Percentiles rank a stretch among this genome's conserved stretches.
These are phyloP conservation scores for Andrena chrysosceles DNA, from an alignment of 2,888 invertebrate genomes.

Conservation along the genomic window DNA sequence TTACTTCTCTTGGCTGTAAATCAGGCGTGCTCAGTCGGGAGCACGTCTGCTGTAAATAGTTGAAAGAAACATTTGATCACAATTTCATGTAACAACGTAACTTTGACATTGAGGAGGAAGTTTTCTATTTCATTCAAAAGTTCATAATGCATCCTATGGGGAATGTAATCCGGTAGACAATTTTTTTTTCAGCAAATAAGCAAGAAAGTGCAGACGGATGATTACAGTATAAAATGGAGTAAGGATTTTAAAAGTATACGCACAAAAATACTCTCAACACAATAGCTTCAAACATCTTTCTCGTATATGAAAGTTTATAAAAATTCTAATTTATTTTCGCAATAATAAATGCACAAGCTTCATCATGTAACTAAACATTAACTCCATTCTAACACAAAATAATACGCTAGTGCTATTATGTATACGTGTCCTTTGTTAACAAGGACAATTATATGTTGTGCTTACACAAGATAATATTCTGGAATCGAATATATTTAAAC, in stretches of 20 bases:
- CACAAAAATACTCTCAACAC: slow-evolving; percentile 49
- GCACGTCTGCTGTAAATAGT: slow-evolving; percentile 3
- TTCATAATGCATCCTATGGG: slow-evolving; percentile 32
- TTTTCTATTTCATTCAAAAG: slow-evolving; percentile 45
- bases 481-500: neutral
- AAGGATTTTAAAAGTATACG: slow-evolving; percentile 63
- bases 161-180: slow-evolving; percentile 64
- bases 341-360: slow-evolving; percentile 38
- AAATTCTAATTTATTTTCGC: slow-evolving; percentile 21
- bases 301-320: slow-evolving; percentile 9
- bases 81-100: slow-evolving; percentile 14
- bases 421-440: slow-evolving; percentile 22
- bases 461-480: slow-evolving; percentile 2
- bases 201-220: slow-evolving; percentile 61
- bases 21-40: too few species aligned
- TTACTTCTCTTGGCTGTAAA: slow-evolving; percentile 1
- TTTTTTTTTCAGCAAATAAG: slow-evolving; percentile 72
- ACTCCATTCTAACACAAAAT: slow-evolving; percentile 26
- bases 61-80: neutral
- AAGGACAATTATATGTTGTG: slow-evolving; percentile 13
- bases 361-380: slow-evolving; percentile 36
- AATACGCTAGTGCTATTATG: slow-evolving; percentile 14
- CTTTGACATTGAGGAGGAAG: slow-evolving; percentile 19
- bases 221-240: slow-evolving; percentile 66
- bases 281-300: slow-evolving; percentile 25